phyloP scores from a whole-genome alignment of 2,797 vertebrate species.

The Alca torda region DNA sequence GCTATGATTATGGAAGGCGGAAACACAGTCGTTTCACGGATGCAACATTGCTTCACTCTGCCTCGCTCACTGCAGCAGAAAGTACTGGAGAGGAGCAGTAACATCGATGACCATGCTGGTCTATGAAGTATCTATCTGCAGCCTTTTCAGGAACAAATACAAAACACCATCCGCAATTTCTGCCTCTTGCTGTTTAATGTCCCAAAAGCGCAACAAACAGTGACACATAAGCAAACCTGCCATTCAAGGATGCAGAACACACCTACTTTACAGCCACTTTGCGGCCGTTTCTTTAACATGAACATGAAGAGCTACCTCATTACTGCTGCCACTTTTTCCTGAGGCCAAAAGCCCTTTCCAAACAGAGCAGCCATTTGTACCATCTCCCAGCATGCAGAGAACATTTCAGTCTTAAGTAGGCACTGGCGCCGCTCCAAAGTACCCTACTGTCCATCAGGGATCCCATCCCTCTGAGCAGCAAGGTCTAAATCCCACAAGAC shows the following conservation, averaged over 20 bases:
- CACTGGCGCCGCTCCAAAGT: rapidly evolving
- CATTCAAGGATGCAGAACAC: neutral
- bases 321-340: neutral
- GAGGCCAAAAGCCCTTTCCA: neutral
- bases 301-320: neutral
- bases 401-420: neutral
- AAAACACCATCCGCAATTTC: neutral
- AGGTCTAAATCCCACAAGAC: neutral
- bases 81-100: neutral
- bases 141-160: neutral
- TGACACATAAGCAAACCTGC: neutral
- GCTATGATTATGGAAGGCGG: neutral
- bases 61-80: neutral
- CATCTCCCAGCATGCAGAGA: neutral
- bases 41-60: neutral
- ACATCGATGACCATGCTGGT: rapidly evolving
- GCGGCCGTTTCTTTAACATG: neutral
- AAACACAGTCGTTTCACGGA: neutral
- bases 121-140: neutral
- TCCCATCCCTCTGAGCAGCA: neutral
- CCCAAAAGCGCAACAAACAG: neutral
- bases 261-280: neutral
- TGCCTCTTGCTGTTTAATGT: neutral
- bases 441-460: neutral
- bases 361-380: neutral